phyloP scores from a whole-genome alignment of 2,888 invertebrate species.

The Pristionchus fissidentatus region DNA sequence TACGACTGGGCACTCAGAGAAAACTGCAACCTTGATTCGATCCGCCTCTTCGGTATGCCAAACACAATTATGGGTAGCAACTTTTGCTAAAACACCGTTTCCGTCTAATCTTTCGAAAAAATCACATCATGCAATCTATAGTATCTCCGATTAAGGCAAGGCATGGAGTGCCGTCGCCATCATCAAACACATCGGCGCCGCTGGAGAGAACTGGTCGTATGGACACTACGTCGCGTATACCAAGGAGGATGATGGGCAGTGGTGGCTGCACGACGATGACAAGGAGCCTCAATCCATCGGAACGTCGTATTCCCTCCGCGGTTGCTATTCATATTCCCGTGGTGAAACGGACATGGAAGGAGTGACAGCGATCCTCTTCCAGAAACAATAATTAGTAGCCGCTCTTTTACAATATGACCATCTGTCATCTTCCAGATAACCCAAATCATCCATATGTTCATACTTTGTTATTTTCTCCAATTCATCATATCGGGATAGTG shows the following conservation, averaged over 20 bases:
- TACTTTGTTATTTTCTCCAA: too few relatives aligned
- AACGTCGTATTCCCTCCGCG: background rate
- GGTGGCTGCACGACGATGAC: slow-evolving; percentile 4
- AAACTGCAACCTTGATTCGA: background rate
- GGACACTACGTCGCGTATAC: background rate
- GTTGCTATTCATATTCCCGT: background rate
- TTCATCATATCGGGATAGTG: too few relatives aligned
- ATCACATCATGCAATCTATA: too few relatives aligned
- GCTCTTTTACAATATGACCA: too few relatives aligned
- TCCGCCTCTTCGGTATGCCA: background rate
- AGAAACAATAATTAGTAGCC: too few relatives aligned
- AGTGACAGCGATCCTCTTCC: background rate
- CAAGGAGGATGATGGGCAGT: background rate
- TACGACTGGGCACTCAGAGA: background rate
- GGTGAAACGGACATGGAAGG: background rate
- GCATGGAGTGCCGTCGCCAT: background rate
- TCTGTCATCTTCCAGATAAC: too few relatives aligned
- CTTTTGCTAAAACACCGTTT: too few relatives aligned
- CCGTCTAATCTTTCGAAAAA: too few relatives aligned
- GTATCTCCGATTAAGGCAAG: background rate
- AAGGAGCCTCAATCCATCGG: background rate
- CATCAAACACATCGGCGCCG: background rate
- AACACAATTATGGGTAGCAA: background rate
- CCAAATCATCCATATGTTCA: too few relatives aligned
- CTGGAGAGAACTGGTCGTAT: background rate